Evolutionary conservation across 2,113 vertebrate genomes (phyloP), one percentile per base, ranked within the genome.

Genomic region (Sinocyclocheilus anophthalmus): DNA sequence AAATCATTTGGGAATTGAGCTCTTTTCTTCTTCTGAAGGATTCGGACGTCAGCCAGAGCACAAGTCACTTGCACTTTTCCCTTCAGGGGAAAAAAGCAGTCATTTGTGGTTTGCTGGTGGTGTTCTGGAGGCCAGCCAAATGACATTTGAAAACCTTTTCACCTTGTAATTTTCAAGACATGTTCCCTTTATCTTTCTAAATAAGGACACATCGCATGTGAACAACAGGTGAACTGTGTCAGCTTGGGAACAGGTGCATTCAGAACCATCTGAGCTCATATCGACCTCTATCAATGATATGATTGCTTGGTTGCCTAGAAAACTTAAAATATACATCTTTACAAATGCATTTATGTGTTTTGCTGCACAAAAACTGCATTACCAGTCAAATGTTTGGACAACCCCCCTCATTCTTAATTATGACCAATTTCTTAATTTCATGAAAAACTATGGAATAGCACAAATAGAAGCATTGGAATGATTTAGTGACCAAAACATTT

Each of bases 51-150:
- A 69, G 73, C 73, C 80, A 87, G 9, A 86, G 10, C n/a, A 37
- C 7, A 69, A 83, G 76, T 84, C 30, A 86, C 87, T 86, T 76
- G 81, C 53, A 39, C 69, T 86, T 84, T 84, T 81, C 10, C 59
- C 76, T 61, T 86, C 14, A 42, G 72, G 67, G 80, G 26, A 39
- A 81, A 84, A 69, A 45, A 50, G 42, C 57, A 39, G 55, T 59
- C 57, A 81, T 65, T 63, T 81, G 57, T 16, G 57, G 57, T 65
- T 81, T 81, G 39, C 55, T 45, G 78, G 14, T 26, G 24, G 30
- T 80, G 39, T 67, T 80, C 78, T 80, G 37, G 57, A 63, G 20
- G 55, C 11, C 37, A 80, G 78, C 78, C 78, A 80, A 12, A 24
- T 5, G 4, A 42, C 18, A 18, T 42, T 11, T 16, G 20, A 61